Conservation (phyloP, 1,140 invertebrate genomes). For the Megalonaias nervosa region DNA sequence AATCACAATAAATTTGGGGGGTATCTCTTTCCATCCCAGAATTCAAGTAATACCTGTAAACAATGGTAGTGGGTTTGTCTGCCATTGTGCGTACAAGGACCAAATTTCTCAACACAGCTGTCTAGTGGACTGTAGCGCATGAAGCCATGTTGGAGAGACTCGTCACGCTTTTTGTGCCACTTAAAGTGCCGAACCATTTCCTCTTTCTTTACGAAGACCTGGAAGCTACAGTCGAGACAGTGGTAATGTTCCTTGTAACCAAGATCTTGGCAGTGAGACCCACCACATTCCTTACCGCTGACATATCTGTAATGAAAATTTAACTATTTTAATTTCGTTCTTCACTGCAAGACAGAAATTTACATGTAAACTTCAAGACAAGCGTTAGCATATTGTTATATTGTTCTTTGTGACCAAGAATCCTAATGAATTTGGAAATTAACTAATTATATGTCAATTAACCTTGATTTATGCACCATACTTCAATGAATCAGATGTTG, state of each 20-base stretch:
- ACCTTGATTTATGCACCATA: too few species aligned
- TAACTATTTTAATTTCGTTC: background rate
- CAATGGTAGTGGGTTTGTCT: conserved; percentile 99
- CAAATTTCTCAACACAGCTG: conserved; percentile 87
- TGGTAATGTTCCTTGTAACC: conserved; percentile 96
- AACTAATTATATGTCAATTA: too few species aligned
- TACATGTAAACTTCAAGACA: too few species aligned
- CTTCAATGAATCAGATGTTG: too few species aligned
- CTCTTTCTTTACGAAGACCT: conserved; percentile 96
- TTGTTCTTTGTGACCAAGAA: too few species aligned
- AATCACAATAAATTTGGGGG: too few species aligned
- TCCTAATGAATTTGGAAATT: too few species aligned
- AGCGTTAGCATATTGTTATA: too few species aligned
- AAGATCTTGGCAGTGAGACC: conserved; percentile 84
- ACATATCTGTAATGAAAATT: conserved; percentile 73
- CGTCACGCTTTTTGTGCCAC: conserved; percentile 99
- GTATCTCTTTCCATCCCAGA: too few species aligned
- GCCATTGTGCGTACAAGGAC: conserved; percentile 90
- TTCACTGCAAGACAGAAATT: too few species aligned
- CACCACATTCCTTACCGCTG: conserved; percentile 84
- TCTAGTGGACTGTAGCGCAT: conserved; percentile 94
- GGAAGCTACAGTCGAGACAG: conserved; percentile 88
- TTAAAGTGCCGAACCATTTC: conserved; percentile 99
- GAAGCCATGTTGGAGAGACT: conserved; percentile 96
- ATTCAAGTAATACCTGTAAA: conserved; percentile 79